phyloP scores from a whole-genome alignment of 2,797 vertebrate genomes.

The Dryobates pubescens region DNA sequence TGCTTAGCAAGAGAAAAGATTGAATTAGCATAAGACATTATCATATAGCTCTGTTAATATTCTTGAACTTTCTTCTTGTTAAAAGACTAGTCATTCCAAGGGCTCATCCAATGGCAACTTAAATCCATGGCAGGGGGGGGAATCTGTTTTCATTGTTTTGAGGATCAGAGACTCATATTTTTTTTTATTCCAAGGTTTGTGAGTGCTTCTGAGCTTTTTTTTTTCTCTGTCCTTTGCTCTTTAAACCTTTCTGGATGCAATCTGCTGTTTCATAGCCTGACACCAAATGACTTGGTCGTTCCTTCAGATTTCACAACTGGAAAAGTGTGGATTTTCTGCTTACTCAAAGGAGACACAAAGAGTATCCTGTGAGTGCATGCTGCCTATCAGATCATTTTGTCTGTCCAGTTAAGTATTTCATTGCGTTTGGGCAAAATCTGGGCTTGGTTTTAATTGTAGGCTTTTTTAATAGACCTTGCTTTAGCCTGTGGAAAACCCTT shows the following conservation, averaged over 20 bases:
- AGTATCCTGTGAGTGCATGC: not conserved
- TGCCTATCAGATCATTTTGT: not conserved
- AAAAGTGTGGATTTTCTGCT: not conserved
- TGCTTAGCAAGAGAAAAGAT: not conserved
- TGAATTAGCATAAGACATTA: not conserved
- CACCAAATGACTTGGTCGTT: not conserved
- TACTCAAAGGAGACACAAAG: not conserved
- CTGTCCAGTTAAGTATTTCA: not conserved
- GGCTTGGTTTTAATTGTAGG: not conserved
- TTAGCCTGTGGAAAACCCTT: not conserved
- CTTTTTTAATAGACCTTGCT: not conserved
- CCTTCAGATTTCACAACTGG: not conserved
- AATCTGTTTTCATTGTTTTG: not conserved
- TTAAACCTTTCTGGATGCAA: not conserved
- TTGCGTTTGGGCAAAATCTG: not conserved
- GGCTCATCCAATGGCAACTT: not conserved
- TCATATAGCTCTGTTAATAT: not conserved
- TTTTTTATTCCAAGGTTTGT: not conserved
- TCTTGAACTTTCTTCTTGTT: not conserved
- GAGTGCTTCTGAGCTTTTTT: not conserved
- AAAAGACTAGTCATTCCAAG: not conserved
- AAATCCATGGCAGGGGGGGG: not conserved
- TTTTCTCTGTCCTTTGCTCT: not conserved
- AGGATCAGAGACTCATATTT: not conserved
- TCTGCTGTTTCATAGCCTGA: not conserved